These are phyloP conservation scores for Engystomops pustulosus DNA, from an alignment of 2,113 vertebrate species.

Conservation along the genomic window DNA sequence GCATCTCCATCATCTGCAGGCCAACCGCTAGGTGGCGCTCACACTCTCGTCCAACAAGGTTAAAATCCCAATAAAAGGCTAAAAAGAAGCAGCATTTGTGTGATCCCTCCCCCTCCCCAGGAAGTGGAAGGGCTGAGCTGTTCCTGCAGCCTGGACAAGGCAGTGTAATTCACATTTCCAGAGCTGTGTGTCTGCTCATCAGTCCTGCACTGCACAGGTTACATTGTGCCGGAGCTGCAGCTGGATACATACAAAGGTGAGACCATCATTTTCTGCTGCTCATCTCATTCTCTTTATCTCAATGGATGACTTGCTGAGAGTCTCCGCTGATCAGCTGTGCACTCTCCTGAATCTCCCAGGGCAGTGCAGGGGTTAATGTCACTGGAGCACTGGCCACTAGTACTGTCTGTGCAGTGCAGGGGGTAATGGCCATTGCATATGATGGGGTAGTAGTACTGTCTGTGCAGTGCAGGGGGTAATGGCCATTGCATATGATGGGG, in stretches of 20 bases:
- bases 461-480: not conserved
- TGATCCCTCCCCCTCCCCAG: slow-evolving; percentile 55
- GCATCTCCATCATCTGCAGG: not conserved
- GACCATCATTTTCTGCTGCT: not conserved
- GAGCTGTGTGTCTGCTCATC: slow-evolving; percentile 2
- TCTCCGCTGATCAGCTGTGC: not conserved
- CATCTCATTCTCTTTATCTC: not conserved
- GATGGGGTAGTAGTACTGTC: not conserved
- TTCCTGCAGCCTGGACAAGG: slow-evolving; percentile 52
- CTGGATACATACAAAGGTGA: not conserved
- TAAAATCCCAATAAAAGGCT: slow-evolving; percentile 44
- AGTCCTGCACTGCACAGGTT: not conserved
- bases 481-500: not conserved
- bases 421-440: not conserved
- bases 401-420: not conserved
- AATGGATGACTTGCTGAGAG: not conserved
- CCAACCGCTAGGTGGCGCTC: slow-evolving; percentile 39
- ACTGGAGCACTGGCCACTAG: not conserved
- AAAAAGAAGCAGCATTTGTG: slow-evolving; percentile 35
- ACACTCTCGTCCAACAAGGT: not conserved
- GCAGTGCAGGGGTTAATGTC: not conserved
- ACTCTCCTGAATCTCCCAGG: not conserved
- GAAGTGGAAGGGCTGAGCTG: slow-evolving; percentile 59
- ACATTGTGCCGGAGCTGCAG: not conserved
- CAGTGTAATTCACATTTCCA: slow-evolving; percentile 46